Evolutionary conservation across 2,888 invertebrate genomes (phyloP), one percentile per base, ranked within the genome.

Genomic region (Branchipolynoe longqiensis): DNA sequence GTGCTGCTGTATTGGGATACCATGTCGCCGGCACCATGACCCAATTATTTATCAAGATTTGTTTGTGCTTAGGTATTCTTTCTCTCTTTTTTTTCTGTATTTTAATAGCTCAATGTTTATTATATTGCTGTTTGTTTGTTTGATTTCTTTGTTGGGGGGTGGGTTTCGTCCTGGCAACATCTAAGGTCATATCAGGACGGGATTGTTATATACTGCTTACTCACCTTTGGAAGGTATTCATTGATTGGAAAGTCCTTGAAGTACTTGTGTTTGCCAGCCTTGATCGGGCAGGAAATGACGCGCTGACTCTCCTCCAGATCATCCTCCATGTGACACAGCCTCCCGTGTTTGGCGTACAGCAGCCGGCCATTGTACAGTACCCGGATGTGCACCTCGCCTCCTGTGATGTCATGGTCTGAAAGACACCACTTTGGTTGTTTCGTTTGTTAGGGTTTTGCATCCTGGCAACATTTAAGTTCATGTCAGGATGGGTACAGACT

Each of bases 301-400:
- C 89, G 87, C 14, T 78, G 48, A 1, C 25, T 78, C 8, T 91
- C 90, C 31, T 89, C 87, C 28, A 88, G 87, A 28, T 89, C 89
- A 18, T 90, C 89, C 54, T 90, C 90, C 4, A 91, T 87, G 1
- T 89, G 90, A 85, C 92, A 92, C 40, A 92, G 88, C 22, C 92
- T 91, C 91, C 91, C 92, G 85, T 91, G 89, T 85, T 90, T 90
- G 84, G 88, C 90, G 85, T 90, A 92, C 48, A 92, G 87, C 28
- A 90, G 89, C 38, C 90, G 89, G 0, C 90, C 90, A 69, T 92
- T 92, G 87, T 92, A 92, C 83, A 89, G 89, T 12, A 91, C 90
- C 36, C 90, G 89, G 2, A 92, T 83, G 85, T 87, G 88, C 83
- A 92, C 90, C 84, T 89, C 89, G 0, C 91, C 91, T 0, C 88